Evolutionary conservation across 1,140 invertebrate genomes (phyloP), one percentile per base, ranked within the genome.

Genomic region (Elymnias hypermnestra): DNA sequence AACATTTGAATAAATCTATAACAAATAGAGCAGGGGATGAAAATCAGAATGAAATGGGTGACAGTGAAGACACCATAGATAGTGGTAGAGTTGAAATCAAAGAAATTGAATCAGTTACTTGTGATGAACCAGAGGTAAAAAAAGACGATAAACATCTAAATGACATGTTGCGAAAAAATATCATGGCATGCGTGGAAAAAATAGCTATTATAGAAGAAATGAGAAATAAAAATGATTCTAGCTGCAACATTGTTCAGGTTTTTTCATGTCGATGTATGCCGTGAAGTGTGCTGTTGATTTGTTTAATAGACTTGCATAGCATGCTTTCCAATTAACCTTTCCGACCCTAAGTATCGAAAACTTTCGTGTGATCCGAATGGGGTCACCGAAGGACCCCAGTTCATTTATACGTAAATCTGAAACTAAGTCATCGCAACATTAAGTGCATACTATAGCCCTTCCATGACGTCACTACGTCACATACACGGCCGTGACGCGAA

Each of bases 131-230:
- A 9, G 67, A 75, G 39, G 40, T 40, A 8, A 64, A 57, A 42
- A 68, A 70, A 52, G 68, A 74, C 45, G 74, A 83, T 50, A 44
- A 72, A 31, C 45, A 66, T 37, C 57, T 81, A 17, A 83, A 85
- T 56, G 74, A 76, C 31, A 48, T 72, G 25, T 55, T 85, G 48
- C 64, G 66, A 54, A 77, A 79, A 57, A 83, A 86, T 60, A 86
- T 83, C 41, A 52, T 78, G n/a, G 83, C 76, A 2, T 83, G 83
- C 57, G 66, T 75, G 29, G 74, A 86, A 54, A 83, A 86, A 63
- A 72, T 84, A 33, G 72, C 79, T 13, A 35, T 70, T 10, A 83
- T 83, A 33, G 76, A 83, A 54, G 78, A 83, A 54, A 63, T 83
- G 65, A 83, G 79, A 71, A 70, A 41, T 50, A 75, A 71, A 63